phyloP scores from a whole-genome alignment of 2,113 vertebrate genomes.

The Chaetops frenatus region DNA sequence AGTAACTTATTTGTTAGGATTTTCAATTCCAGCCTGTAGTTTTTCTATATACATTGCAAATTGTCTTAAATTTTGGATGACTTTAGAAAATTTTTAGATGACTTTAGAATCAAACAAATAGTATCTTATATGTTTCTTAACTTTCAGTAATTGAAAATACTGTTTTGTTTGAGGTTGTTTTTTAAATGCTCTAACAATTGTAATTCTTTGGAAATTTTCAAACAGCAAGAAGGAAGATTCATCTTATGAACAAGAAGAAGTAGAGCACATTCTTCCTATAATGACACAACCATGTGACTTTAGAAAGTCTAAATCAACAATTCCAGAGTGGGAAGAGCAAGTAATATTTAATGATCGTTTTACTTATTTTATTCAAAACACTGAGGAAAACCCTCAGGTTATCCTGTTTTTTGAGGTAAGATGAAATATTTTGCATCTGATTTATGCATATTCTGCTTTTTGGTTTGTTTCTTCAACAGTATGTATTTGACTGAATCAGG shows the following conservation, averaged over 20 bases:
- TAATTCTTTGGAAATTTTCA: constrained; percentile 22
- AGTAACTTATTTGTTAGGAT: neutral
- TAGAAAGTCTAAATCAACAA: constrained; percentile 81
- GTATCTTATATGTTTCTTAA: neutral
- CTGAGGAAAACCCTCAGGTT: constrained; percentile 75
- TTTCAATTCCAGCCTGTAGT: neutral
- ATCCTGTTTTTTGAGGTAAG: constrained; percentile 93
- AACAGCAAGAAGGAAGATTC: constrained; percentile 80
- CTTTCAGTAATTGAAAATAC: neutral
- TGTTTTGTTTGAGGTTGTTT: neutral
- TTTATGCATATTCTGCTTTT: neutral
- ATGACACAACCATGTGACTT: constrained; percentile 92
- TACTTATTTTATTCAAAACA: constrained; percentile 80
- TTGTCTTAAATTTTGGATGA: neutral
- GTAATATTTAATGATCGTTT: constrained; percentile 94
- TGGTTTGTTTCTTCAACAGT: neutral
- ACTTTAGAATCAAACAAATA: neutral
- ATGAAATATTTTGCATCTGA: neutral
- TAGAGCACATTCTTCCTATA: constrained; percentile 84
- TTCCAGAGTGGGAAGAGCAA: constrained; percentile 95
- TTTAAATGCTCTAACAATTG: neutral
- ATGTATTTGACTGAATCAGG: neutral
- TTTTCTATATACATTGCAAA: neutral
- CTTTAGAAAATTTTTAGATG: neutral
- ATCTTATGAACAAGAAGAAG: constrained; percentile 83